These are phyloP conservation scores for Amazona vittata DNA, from an alignment of 2,113 vertebrate species.

Conservation along the genomic window DNA sequence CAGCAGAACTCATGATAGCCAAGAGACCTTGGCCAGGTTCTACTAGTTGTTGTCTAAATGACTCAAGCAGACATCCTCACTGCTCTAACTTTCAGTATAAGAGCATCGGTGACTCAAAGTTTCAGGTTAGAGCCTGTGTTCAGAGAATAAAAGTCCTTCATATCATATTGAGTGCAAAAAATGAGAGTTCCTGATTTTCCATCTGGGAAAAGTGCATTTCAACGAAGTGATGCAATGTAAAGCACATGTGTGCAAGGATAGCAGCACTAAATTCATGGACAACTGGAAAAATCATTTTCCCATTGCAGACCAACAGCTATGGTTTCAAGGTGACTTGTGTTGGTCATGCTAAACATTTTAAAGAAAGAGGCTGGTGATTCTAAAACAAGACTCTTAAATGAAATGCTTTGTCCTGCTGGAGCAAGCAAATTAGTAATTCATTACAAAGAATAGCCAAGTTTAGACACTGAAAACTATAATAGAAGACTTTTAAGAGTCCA, in stretches of 20 bases:
- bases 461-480: neutral
- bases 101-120: neutral
- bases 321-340: neutral
- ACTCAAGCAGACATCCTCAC: neutral
- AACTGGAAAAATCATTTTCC: neutral
- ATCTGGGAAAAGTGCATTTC: neutral
- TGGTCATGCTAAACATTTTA: neutral
- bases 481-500: neutral
- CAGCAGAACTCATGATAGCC: neutral
- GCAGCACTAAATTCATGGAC: neutral
- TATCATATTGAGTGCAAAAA: neutral
- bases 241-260: neutral
- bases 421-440: neutral
- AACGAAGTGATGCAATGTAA: neutral
- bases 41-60: neutral
- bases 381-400: neutral
- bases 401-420: neutral
- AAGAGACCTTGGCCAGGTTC: neutral
- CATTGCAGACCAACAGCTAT: accelerated
- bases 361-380: neutral
- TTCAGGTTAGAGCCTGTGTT: neutral
- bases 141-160: neutral
- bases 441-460: neutral
- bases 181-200: neutral
- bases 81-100: neutral